These are phyloP conservation scores for Ptychoptera albimana DNA, from an alignment of 2,888 invertebrate species.

Conservation along the genomic window DNA sequence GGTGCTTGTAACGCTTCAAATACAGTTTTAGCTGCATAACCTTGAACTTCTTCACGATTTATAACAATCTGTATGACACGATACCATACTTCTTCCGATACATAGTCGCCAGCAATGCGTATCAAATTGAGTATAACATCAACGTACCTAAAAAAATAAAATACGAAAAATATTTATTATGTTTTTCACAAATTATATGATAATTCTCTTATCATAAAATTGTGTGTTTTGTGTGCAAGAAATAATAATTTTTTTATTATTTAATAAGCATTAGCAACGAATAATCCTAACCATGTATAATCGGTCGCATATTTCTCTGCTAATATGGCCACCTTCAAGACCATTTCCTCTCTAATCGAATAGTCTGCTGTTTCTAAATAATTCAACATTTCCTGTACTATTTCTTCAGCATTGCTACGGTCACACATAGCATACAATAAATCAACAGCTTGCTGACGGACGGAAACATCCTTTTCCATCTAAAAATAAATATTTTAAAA, in stretches of 20 bases:
- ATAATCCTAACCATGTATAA: conserved; percentile 77
- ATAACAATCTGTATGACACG: conserved; percentile 99
- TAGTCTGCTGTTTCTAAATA: conserved; percentile 99
- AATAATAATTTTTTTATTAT: no score
- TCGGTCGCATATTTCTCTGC: conserved; percentile 99
- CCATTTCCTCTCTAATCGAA: conserved; percentile 99
- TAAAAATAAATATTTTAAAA: conserved; percentile 17
- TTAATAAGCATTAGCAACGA: no score
- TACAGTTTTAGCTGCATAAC: conserved; percentile 98
- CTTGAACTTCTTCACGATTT: conserved; percentile 98
- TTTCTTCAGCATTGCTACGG: conserved; percentile 96
- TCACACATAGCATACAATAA: conserved; percentile 99
- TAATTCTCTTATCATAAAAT: no score
- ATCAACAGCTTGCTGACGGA: conserved; percentile 95
- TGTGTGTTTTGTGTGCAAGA: no score
- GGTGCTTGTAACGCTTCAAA: conserved; percentile 98
- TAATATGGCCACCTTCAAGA: conserved; percentile 95
- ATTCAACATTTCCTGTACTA: conserved; percentile 98
- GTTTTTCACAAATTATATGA: no score
- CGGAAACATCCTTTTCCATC: conserved; percentile 97
- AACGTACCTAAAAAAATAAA: conserved; percentile 42
- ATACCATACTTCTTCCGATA: conserved; percentile 99
- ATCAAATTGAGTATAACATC: conserved; percentile 98
- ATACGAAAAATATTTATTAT: no score
- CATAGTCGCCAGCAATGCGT: conserved; percentile 98